Evolutionary conservation across 2,888 invertebrate species (phyloP).

Genomic region (Ditylenchus weischeri): DNA sequence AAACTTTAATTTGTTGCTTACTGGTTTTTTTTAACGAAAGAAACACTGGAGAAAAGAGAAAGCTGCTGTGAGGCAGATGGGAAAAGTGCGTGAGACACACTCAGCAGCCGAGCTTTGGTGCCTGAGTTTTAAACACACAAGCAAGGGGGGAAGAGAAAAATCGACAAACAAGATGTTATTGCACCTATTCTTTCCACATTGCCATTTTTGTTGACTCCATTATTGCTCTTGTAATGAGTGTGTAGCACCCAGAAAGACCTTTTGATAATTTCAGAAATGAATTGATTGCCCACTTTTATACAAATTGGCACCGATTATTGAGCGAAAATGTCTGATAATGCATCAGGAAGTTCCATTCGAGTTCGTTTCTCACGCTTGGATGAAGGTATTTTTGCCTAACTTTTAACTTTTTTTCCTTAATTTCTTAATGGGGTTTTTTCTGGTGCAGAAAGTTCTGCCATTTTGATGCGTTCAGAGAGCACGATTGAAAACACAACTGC

Average conservation of each 20-base stretch:
- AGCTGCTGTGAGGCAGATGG: too few relatives aligned
- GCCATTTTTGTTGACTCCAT: too few relatives aligned
- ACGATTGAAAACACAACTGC: slow-evolving; percentile 7
- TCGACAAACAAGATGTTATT: too few relatives aligned
- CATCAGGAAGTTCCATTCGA: slow-evolving; percentile 3
- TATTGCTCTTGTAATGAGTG: too few relatives aligned
- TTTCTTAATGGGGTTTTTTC: background rate
- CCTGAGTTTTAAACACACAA: too few relatives aligned
- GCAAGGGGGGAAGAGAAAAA: too few relatives aligned
- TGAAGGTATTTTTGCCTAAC: background rate
- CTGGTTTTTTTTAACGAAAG: too few relatives aligned
- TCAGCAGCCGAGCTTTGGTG: too few relatives aligned
- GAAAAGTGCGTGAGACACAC: too few relatives aligned
- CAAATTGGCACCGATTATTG: background rate
- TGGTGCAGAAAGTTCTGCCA: slow-evolving; percentile 6
- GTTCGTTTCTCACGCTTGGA: slow-evolving; percentile 3
- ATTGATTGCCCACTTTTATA: background rate
- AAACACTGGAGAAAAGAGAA: too few relatives aligned
- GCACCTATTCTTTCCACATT: too few relatives aligned
- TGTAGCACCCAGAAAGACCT: background rate
- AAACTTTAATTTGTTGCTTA: too few relatives aligned
- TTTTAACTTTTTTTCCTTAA: background rate
- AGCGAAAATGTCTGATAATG: slow-evolving; percentile 2
- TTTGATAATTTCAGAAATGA: slow-evolving; percentile 4
- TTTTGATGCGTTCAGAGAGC: slow-evolving; percentile 11